Conservation (phyloP, 2,888 invertebrate genomes). For the Alloplasta piceator region DNA sequence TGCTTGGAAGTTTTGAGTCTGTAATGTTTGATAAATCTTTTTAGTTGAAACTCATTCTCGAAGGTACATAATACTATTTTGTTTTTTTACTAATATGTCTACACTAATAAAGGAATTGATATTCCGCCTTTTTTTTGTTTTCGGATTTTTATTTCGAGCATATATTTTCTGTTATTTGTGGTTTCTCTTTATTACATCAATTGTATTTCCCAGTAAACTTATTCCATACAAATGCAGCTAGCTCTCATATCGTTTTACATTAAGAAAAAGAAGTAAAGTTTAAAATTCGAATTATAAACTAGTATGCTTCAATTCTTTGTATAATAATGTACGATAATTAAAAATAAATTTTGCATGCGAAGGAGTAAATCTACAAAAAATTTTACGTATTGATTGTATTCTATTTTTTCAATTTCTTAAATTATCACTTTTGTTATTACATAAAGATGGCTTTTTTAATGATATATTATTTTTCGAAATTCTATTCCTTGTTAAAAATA, state of each 20-base stretch:
- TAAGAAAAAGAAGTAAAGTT: constrained; percentile 84
- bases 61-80: constrained; percentile 86
- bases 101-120: too few species aligned
- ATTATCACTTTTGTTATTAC: too few species aligned
- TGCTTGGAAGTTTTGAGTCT: constrained; percentile 94
- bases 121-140: too few species aligned
- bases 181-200: constrained; percentile 95
- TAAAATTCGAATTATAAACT: not conserved
- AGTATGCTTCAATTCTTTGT: constrained; percentile 6
- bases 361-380: too few species aligned
- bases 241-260: constrained; percentile 84
- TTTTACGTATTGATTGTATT: too few species aligned
- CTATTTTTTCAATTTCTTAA: too few species aligned
- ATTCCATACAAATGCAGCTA: constrained; percentile 82
- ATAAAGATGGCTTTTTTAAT: too few species aligned
- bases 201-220: constrained; percentile 91
- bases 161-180: constrained; percentile 94
- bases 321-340: constrained; percentile 36
- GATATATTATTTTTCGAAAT: too few species aligned
- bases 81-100: constrained; percentile 50
- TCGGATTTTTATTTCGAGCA: constrained; percentile 91
- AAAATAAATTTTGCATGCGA: constrained; percentile 42
- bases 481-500: too few species aligned
- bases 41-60: constrained; percentile 94
- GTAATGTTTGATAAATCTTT: constrained; percentile 94